phyloP scores from a whole-genome alignment of 2,797 vertebrate species.

The Eleutherodactylus coqui region DNA sequence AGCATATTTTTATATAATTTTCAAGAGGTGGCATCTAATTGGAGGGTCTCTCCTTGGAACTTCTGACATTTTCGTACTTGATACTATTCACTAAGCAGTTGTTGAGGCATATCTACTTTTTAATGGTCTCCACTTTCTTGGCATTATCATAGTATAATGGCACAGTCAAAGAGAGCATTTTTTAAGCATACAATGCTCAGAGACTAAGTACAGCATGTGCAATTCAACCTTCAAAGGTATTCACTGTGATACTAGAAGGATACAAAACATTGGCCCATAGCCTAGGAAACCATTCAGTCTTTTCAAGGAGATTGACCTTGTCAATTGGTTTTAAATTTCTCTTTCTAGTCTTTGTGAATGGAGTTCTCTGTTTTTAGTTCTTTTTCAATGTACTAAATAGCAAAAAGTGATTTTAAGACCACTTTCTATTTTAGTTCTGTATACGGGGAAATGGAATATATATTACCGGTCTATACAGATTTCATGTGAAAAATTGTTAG shows the following conservation, averaged over 20 bases:
- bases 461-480: neutral
- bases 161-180: neutral
- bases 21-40: no score
- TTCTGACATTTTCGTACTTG: neutral
- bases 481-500: neutral
- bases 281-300: constrained; percentile 38
- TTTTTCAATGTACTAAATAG: neutral
- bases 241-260: constrained; percentile 29
- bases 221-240: constrained; percentile 39
- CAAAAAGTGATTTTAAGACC: neutral
- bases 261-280: constrained; percentile 32
- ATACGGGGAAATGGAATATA: neutral
- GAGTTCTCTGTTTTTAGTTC: constrained; percentile 5
- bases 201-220: constrained; percentile 16
- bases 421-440: constrained; percentile 6
- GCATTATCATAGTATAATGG: neutral
- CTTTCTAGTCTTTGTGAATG: constrained; percentile 13
- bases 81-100: neutral
- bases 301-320: constrained; percentile 32
- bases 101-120: neutral
- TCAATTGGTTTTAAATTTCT: constrained; percentile 54
- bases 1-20: no score
- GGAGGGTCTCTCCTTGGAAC: neutral
- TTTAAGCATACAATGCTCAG: neutral
- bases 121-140: neutral